phyloP scores from a whole-genome alignment of 2,888 invertebrate genomes.

The Acronicta psi region DNA sequence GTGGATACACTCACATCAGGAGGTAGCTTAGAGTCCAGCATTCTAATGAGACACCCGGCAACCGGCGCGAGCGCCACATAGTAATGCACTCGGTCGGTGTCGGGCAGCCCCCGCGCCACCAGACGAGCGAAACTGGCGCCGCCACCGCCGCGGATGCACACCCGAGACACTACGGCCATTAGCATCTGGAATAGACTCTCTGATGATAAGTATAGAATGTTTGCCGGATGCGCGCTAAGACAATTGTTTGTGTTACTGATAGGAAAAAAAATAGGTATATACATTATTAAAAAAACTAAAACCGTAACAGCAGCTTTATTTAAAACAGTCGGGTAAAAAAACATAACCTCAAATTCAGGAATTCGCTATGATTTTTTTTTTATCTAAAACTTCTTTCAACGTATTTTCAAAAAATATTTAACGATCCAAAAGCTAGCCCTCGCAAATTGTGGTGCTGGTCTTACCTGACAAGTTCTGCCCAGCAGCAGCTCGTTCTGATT shows the following conservation, averaged over 20 bases:
- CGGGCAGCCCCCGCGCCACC: slow-evolving; percentile 78
- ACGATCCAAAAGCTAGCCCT: too few relatives aligned
- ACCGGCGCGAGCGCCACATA: slow-evolving; percentile 84
- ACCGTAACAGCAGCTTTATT: too few relatives aligned
- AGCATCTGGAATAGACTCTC: slow-evolving; percentile 86
- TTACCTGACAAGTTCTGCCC: slow-evolving; percentile 88
- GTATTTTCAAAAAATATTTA: too few relatives aligned
- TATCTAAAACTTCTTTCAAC: too few relatives aligned
- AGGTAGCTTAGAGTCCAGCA: slow-evolving; percentile 72
- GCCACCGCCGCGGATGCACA: slow-evolving; percentile 91
- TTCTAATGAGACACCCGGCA: slow-evolving; percentile 79
- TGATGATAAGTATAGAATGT: neutral
- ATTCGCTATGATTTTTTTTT: too few relatives aligned
- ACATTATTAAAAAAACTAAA: too few relatives aligned
- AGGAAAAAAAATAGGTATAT: too few relatives aligned
- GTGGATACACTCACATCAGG: slow-evolving; percentile 64
- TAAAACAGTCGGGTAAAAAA: too few relatives aligned
- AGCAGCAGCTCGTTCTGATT: slow-evolving; percentile 91
- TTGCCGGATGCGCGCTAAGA: too few relatives aligned
- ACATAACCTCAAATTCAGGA: too few relatives aligned
- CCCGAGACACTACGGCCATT: slow-evolving; percentile 94
- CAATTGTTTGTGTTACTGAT: too few relatives aligned
- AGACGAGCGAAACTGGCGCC: slow-evolving; percentile 80
- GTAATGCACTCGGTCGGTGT: slow-evolving; percentile 84
- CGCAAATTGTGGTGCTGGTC: neutral